Evolutionary conservation across 2,888 invertebrate genomes (phyloP), one percentile per base, ranked within the genome.

Genomic region (Mimumesa dahlbomi): DNA sequence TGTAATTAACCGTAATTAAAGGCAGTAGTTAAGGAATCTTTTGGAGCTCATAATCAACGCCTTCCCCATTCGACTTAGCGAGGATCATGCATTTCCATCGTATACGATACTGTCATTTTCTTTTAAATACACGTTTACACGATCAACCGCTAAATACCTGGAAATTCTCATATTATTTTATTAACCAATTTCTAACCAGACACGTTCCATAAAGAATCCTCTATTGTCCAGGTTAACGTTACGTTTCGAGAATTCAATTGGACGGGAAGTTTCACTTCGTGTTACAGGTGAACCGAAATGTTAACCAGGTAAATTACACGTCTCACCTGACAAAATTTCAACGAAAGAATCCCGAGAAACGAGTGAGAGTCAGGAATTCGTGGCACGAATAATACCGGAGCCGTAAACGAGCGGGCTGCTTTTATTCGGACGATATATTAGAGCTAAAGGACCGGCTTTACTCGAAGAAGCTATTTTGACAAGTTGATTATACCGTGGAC

Each of bases 1-100:
- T 56, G 67, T 79, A 82, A 82, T 82, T 82, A 83, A 75, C 75
- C 61, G 71, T 77, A 82, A 83, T 83, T 81, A 82, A 77, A 78
- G 73, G 76, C 70, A 70, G 75, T 79, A 71, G 79, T 77, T 73
- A 70, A 75, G 72, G 64, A 75, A 77, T 82, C 82, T 52, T 72
- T 79, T 71, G 67, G 68, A 78, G 63, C 63, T 64, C 79, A 68
- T 72, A 79, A 75, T 79, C 74, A 58, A 82, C 82, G 82, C 79
- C 82, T 77, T 63, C 69, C 61, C 76, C 73, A 65, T 82, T 75
- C 70, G 74, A 62, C 65, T 58, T 38, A n/a, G n/a, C n/a, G n/a
- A n/a, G n/a, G n/a, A n/a, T n/a, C n/a, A n/a, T n/a, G n/a, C n/a
- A n/a, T n/a, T n/a, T n/a, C n/a, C n/a, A n/a, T n/a, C n/a, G n/a